phyloP scores from a whole-genome alignment of 2,888 invertebrate species.

The Brachycybe producta region DNA sequence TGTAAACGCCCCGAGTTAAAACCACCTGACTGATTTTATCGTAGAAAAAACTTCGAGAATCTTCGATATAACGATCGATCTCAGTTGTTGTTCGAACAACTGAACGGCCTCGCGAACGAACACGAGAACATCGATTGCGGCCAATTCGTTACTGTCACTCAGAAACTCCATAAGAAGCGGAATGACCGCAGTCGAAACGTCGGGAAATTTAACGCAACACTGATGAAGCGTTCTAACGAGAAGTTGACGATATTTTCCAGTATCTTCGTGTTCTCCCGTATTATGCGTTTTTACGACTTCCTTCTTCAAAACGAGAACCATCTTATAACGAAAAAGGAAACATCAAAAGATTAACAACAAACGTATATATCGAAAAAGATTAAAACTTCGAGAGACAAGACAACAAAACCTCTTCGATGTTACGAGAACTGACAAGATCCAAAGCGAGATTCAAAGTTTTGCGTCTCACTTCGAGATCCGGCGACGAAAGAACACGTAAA shows the following conservation, averaged over 20 bases:
- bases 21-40: slow-evolving; percentile 67
- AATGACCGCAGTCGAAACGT: slow-evolving; percentile 83
- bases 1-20: background rate
- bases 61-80: slow-evolving; percentile 64
- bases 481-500: slow-evolving; percentile 75
- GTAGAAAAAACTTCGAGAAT: slow-evolving; percentile 68
- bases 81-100: slow-evolving; percentile 64
- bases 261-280: slow-evolving; percentile 80
- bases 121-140: slow-evolving; percentile 88
- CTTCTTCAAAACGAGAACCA: slow-evolving; percentile 82
- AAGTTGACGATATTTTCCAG: slow-evolving; percentile 86
- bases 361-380: background rate
- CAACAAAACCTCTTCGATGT: slow-evolving; percentile 62
- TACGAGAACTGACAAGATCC: slow-evolving; percentile 79
- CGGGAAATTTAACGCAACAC: slow-evolving; percentile 88
- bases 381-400: slow-evolving; percentile 14
- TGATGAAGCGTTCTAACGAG: slow-evolving; percentile 88
- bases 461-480: slow-evolving; percentile 85
- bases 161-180: slow-evolving; percentile 90
- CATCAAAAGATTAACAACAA: slow-evolving; percentile 11
- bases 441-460: slow-evolving; percentile 71
- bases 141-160: slow-evolving; percentile 65
- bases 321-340: too few species aligned
- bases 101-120: slow-evolving; percentile 95
- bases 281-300: slow-evolving; percentile 81